Percentiles rank a stretch among this genome's conserved stretches.
Evolutionary conservation across 2,888 invertebrate genomes (phyloP).

Genomic region (Mermis nigrescens): DNA sequence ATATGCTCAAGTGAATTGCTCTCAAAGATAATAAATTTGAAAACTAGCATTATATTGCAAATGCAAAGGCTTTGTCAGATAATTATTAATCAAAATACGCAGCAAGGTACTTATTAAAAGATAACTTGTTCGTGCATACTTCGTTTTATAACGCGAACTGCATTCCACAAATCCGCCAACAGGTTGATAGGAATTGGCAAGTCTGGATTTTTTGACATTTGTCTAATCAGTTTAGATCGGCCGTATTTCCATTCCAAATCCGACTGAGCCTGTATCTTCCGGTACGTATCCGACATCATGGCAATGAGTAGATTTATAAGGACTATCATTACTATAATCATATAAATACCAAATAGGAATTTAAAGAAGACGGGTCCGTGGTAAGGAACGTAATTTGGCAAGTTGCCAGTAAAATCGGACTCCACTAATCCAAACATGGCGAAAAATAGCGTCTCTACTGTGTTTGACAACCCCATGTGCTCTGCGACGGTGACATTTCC

Average conservation of each 20-base stretch:
- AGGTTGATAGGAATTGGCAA: constrained; percentile 93
- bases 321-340: constrained; percentile 91
- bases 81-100: too few relatives aligned
- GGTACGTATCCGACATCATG: constrained; percentile 59
- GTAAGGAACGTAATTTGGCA: background rate
- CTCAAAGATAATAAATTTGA: too few relatives aligned
- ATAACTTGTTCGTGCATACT: too few relatives aligned
- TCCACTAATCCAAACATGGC: constrained; percentile 83
- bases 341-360: constrained; percentile 74
- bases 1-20: too few relatives aligned
- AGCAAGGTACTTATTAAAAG: too few relatives aligned
- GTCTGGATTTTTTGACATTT: constrained; percentile 89
- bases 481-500: too few relatives aligned
- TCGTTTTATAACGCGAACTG: too few relatives aligned
- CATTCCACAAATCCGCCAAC: too few relatives aligned
- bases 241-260: constrained; percentile 99
- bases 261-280: constrained; percentile 94
- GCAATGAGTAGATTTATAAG: constrained; percentile 96
- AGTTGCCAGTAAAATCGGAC: constrained; percentile 36
- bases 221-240: constrained; percentile 83
- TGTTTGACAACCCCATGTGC: constrained; percentile 37
- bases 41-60: too few relatives aligned
- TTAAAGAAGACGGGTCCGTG: constrained; percentile 35
- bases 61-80: too few relatives aligned
- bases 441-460: constrained; percentile 91